Evolutionary conservation across 2,888 invertebrate genomes (phyloP), one percentile per base, ranked within the genome.

Genomic region (Epistrophe grossulariae): DNA sequence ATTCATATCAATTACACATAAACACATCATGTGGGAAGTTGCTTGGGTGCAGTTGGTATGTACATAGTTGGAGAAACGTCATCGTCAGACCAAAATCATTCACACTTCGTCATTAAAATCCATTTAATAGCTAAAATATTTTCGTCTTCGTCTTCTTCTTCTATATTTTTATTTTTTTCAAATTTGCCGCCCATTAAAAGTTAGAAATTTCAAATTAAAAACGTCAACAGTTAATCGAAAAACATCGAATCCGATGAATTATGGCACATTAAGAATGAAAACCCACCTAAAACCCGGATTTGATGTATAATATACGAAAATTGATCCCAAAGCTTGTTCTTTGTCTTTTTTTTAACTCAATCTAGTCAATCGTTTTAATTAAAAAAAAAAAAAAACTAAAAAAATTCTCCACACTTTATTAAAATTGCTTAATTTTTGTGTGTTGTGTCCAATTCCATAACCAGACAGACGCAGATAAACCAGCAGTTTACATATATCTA

Each of bases 361-460:
- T 31, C n/a, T 7, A 57, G 57, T 59, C 17, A 38, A 10, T 35
- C 43, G 55, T 38, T 81, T 85, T 81, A 82, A 85, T 85, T 80
- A 80, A 72, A 72, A 64, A 64, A 64, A 45, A 48, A 35, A 17
- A 13, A 48, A 9, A 64, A 11, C 9, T 11, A 50, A 31, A 50
- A 84, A 81, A 79, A 72, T 60, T 81, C 62, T 70, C 24, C 38
- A 64, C 31, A 59, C 17, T 85, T 85, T 81, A 78, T 84, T 72
- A 78, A 77, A 84, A 84, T 84, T 81, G 81, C 84, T 84, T 84
- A 84, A 84, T 84, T 84, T 74, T 40, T 70, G 31, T 72, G 59
- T 59, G 8, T 59, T 70, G 72, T 72, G 40, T 52, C 70, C 19
- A 70, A 70, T 70, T 70, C 40, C 24, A 40, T 40, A 55, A 70